Base-by-base conservation (phyloP, 2,888 invertebrate genomes). In the Pyrrhopygopsis socrates region DNA sequence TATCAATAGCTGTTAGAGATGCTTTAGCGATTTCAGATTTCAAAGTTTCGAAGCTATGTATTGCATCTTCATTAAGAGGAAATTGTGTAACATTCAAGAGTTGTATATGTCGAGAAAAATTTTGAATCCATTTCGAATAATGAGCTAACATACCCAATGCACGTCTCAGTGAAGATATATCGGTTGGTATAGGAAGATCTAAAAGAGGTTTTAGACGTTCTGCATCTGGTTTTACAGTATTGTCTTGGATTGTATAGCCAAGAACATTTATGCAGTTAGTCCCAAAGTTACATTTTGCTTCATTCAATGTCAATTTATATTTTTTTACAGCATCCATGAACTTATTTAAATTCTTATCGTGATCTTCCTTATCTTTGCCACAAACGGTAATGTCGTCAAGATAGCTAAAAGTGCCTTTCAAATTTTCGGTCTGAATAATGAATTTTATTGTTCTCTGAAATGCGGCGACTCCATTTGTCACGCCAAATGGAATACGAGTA, bases 321-420 rank as follows among this genome's bases (percentile, higher is more conserved):
- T 87, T 84, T 8, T 15, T 34, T 1, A 65, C 81, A 13, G 70
- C 73, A 9, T 73, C 27, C 67, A 83, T 65, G 58, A 87, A 90
- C 22, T 63, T 70, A 3, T 54, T 2, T 65, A 87, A 63, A 13
- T 92, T 89, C 50, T 38, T 58, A 38, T 90, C 88, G 30, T 90
- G 87, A 0, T 89, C 86, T 29, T 77, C 54, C 70, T 83, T 41
- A 18, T 34, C 71, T 41, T 82, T 81, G 0, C 92, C 87, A 60
- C 90, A 89, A 3, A 92, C 70, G 2, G 90, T 90, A 2, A 92
- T 75, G 27, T 91, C 90, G 73, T 92, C 91, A 4, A 92, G 67
- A 50, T 92, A 92, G 0, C 87, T 75, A 70, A 67, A 92, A 3
- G 80, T 88, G 0, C 87, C 87, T 9, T 65, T 27, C 2, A 87